Conservation (phyloP, 2,888 invertebrate genomes). For the Eurytoma californica region DNA sequence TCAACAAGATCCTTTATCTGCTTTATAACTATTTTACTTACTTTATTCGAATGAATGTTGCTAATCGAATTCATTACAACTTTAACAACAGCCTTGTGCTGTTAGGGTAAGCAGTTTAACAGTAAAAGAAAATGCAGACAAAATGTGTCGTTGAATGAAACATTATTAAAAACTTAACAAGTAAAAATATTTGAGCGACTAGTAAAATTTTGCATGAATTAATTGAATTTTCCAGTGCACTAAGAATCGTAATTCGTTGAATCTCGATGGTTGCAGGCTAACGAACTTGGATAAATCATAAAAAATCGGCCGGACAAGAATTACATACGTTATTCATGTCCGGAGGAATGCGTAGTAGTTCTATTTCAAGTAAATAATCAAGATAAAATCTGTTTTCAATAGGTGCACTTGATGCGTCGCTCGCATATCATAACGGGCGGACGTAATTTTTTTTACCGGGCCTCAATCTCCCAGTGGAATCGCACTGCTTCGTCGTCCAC, state of each 20-base stretch:
- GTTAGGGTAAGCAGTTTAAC: too few relatives aligned
- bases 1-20: constrained; percentile 11
- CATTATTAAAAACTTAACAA: too few relatives aligned
- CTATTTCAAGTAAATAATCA: constrained; percentile 38
- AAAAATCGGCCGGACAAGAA: constrained; percentile 11
- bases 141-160: too few relatives aligned
- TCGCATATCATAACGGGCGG: constrained; percentile 40
- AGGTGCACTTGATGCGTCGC: constrained; percentile 5
- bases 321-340: constrained; percentile 16
- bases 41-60: too few relatives aligned
- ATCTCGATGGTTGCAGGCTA: not conserved
- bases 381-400: constrained; percentile 50
- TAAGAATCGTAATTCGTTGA: not conserved
- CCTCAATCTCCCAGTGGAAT: constrained; percentile 41
- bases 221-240: too few relatives aligned
- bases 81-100: too few relatives aligned
- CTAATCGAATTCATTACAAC: too few relatives aligned
- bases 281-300: constrained; percentile 13
- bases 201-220: not conserved
- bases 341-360: not conserved
- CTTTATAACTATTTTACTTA: too few relatives aligned
- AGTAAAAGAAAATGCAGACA: too few relatives aligned
- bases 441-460: constrained; percentile 42
- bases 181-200: too few relatives aligned
- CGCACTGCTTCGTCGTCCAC: constrained; percentile 30